Evolutionary conservation across 2,797 vertebrate genomes (phyloP).

Genomic region (Mormyrops attenuatus): DNA sequence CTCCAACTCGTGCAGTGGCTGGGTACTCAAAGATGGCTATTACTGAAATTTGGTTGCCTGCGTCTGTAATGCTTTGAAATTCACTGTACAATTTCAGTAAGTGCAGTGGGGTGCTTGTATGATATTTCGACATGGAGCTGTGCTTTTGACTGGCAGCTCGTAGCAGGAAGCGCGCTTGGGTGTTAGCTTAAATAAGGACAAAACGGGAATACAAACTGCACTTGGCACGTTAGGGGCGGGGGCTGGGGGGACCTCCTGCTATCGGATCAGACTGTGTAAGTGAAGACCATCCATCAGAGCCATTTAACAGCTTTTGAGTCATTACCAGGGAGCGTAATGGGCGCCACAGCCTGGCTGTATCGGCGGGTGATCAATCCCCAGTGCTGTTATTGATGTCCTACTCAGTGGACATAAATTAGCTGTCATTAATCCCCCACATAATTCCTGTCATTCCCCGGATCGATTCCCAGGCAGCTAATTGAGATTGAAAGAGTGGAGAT

Average conservation of each 20-base stretch:
- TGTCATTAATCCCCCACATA: slow-evolving; percentile 70
- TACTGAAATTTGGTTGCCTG: background rate
- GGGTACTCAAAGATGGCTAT: background rate
- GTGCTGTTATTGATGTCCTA: slow-evolving; percentile 58
- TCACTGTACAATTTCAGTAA: background rate
- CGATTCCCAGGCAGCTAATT: slow-evolving; percentile 65
- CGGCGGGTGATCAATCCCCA: slow-evolving; percentile 56
- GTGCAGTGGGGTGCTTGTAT: background rate
- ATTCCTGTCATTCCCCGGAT: slow-evolving; percentile 65
- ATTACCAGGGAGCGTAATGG: slow-evolving; percentile 57
- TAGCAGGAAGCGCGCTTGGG: background rate
- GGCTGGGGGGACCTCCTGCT: slow-evolving; percentile 46
- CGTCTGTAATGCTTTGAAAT: background rate
- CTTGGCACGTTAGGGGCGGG: background rate
- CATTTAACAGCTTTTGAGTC: slow-evolving; percentile 67
- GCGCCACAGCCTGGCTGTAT: slow-evolving; percentile 42
- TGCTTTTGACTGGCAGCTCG: background rate
- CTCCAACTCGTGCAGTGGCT: background rate
- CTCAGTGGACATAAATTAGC: slow-evolving; percentile 73
- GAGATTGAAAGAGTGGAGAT: slow-evolving; percentile 62
- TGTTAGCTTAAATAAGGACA: slow-evolving; percentile 39
- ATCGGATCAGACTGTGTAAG: slow-evolving; percentile 64
- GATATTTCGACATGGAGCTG: background rate
- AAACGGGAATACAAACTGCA: slow-evolving; percentile 57
- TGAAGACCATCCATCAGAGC: slow-evolving; percentile 75